Evolutionary conservation across 35 echinoderm and acorn worm genomes (phyloP), one percentile per base, ranked within the genome.

Genomic region (Heliocidaris erythrogramma): DNA sequence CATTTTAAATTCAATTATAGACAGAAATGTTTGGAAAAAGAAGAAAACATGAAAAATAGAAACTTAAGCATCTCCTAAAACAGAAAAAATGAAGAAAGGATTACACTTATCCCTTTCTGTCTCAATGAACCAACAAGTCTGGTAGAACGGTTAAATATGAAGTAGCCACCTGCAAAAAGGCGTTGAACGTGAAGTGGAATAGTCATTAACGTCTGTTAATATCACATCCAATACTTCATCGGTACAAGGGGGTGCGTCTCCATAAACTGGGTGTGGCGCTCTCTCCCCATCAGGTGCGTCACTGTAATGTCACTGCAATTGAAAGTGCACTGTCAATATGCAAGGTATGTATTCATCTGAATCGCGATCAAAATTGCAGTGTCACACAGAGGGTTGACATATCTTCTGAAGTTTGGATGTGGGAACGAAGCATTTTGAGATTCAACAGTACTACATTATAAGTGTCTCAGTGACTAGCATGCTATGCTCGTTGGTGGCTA

Each of bases 141-240:
- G 27, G 65, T 78, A 78, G 65, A 78, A 27, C 65, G 21, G 65
- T 78, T 78, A 27, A 7, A 78, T n/a, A 24, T 78, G 65, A 78
- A 78, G 65, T 7, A n/a, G 65, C 65, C 65, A 78, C 65, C 65
- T 78, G 65, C 65, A 78, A 78, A 78, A 78, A 5, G 18, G 65
- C 18, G 65, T 78, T 78, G 65, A n/a, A 78, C 65, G 18, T 78
- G 65, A 18, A 78, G 65, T 78, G 65, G 65, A 78, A 78, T 21
- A 78, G 65, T 78, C 65, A 78, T 78, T 78, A 78, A 78, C 65
- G 65, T 78, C 65, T 78, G 65, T 78, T 78, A 78, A 78, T 78
- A 78, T 78, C 65, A 78, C 65, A 78, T 29, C 65, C 65, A 78
- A 27, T 78, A 27, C 27, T 78, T n/a, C 65, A 78, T 27, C 65